Evolutionary conservation across 1,140 invertebrate genomes (phyloP), one percentile per base, ranked within the genome.

Genomic region (Ctenoplectra terminalis): DNA sequence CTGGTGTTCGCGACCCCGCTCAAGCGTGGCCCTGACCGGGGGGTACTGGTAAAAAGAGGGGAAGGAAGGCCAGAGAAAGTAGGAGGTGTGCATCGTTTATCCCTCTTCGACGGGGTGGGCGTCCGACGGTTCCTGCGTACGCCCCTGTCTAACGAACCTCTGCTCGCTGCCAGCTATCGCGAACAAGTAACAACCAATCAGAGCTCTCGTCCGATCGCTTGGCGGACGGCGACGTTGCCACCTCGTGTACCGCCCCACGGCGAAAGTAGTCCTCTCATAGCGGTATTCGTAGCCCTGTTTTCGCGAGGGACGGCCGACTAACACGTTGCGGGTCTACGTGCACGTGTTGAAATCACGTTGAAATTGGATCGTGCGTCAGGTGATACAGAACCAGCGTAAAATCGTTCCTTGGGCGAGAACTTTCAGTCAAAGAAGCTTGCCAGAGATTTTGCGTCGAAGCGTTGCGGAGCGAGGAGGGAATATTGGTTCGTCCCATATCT

Each of bases 61-160:
- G 83, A 83, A 80, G 78, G 69, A 87, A 84, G 82, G 76, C 82
- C 76, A 81, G 82, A 74, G 85, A 87, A 87, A 87, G 90, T 88
- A 89, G 88, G 89, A 88, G 89, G 85, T 90, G 81, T 74, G 86
- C 87, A 67, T 81, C 86, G 77, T 82, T 85, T 87, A 86, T 84
- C 81, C 88, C 81, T 84, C 69, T 81, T 85, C 61, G 82, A 82
- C 78, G 85, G 89, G 88, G 88, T 91, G 90, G 90, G 89, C 89
- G 90, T 90, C 90, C 86, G 64, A 74, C 72, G 34, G 60, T 87
- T 77, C 63, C 86, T 71, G 88, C 88, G 82, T 89, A 90, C 88
- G 88, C 90, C 90, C 90, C 91, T 91, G 90, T 56, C 63, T 74
- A 83, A 87, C 81, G 74, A 86, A 43, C 52, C 48, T 67, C 48